These are phyloP conservation scores for Megaleporinus macrocephalus DNA, from an alignment of 2,113 vertebrate species.

Conservation along the genomic window DNA sequence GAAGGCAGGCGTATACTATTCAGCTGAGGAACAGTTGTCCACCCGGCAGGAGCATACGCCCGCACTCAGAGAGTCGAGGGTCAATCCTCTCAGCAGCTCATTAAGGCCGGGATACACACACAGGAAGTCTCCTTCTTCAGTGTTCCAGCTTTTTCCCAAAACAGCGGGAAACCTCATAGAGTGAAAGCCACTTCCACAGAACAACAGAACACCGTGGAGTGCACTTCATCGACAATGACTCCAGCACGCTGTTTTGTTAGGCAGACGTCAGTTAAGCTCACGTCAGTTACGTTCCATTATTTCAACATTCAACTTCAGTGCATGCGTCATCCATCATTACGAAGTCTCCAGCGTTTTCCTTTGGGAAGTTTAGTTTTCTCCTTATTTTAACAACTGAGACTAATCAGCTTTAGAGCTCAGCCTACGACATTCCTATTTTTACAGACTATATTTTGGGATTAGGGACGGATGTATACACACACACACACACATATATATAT, in stretches of 20 bases:
- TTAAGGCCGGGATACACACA: constrained; percentile 12
- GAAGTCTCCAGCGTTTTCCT: no score
- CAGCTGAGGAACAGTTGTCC: background rate
- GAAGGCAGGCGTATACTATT: background rate
- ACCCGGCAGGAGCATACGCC: background rate
- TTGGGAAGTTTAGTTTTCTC: no score
- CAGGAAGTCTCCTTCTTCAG: background rate
- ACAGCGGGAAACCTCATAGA: background rate
- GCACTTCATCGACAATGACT: background rate
- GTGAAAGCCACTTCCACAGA: background rate
- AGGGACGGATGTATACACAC: no score
- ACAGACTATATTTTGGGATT: no score
- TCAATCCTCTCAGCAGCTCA: constrained; percentile 25
- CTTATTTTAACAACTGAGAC: no score
- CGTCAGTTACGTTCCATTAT: no score
- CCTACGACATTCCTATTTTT: no score
- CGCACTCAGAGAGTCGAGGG: constrained; percentile 2
- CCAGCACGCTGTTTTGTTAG: background rate
- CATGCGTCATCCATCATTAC: no score
- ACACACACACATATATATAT: no score
- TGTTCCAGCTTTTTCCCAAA: background rate
- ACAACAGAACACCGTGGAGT: background rate
- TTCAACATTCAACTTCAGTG: no score
- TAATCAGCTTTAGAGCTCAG: no score
- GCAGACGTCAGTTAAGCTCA: no score